A percentile compares a stretch with the other conserved stretches of the same genome.
phyloP scores from a whole-genome alignment of 2,113 vertebrate genomes.

The Pelecanus crispus region DNA sequence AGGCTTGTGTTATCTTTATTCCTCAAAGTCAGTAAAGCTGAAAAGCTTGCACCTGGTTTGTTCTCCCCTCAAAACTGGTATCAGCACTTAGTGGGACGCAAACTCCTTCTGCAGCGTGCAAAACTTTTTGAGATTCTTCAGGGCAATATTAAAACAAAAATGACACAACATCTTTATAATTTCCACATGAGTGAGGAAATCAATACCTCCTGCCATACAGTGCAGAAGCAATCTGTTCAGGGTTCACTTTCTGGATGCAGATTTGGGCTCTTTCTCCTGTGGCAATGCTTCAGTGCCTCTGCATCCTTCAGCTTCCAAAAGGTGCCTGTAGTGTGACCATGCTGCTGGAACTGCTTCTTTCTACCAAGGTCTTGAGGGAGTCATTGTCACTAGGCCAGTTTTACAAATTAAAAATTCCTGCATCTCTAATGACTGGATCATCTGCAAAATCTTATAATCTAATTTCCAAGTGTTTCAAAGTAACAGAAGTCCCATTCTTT shows the following conservation, averaged over 20 bases:
- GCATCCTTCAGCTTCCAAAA: slow-evolving; percentile 18
- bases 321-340: background rate
- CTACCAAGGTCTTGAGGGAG: background rate
- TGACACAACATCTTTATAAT: background rate
- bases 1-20: background rate
- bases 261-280: slow-evolving; percentile 1
- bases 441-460: slow-evolving; percentile 37
- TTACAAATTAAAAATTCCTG: slow-evolving; percentile 59
- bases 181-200: slow-evolving; percentile 28
- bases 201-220: background rate
- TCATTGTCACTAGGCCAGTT: slow-evolving; percentile 33
- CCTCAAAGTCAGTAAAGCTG: background rate
- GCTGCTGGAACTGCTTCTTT: background rate
- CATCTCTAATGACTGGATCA: slow-evolving; percentile 39
- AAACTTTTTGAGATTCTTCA: background rate
- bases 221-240: slow-evolving; percentile 21
- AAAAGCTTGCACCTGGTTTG: background rate
- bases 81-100: background rate
- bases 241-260: background rate
- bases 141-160: background rate
- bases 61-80: background rate
- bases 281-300: background rate
- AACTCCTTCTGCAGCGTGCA: background rate
- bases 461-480: slow-evolving; percentile 32
- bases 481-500: slow-evolving; percentile 31